A percentile compares a stretch with the other conserved stretches of the same genome.
Evolutionary conservation across 1,140 invertebrate species (phyloP).

Genomic region (Cotesia vestalis): DNA sequence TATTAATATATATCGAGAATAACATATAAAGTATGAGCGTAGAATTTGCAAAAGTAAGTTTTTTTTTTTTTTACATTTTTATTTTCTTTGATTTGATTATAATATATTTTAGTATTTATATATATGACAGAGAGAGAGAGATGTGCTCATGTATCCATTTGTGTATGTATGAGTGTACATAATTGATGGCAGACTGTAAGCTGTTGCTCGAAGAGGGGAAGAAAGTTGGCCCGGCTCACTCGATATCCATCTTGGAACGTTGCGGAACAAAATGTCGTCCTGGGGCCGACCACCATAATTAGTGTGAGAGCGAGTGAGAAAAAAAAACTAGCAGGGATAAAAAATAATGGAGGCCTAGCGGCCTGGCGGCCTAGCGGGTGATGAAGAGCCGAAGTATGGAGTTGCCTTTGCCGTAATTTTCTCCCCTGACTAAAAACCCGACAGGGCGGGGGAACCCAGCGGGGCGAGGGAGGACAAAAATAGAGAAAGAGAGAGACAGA

Average conservation of each 20-base stretch:
- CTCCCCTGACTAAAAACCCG: no score
- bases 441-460: constrained; percentile 23
- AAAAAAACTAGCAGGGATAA: neutral
- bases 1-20: neutral
- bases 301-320: constrained; percentile 45
- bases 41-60: constrained; percentile 11
- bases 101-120: no score
- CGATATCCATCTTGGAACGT: constrained; percentile 54
- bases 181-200: neutral
- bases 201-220: constrained; percentile 13
- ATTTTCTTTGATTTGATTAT: no score
- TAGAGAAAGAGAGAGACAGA: constrained; percentile 27
- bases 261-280: constrained; percentile 63
- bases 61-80: no score
- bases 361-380: neutral
- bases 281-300: constrained; percentile 60
- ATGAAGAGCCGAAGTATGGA: neutral
- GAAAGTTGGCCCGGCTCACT: constrained; percentile 2
- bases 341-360: constrained; percentile 6
- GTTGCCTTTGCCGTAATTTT: constrained; percentile 2
- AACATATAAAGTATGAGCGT: neutral
- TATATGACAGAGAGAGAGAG: no score
- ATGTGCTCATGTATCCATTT: no score
- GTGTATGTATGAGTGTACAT: no score
- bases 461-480: constrained; percentile 5